These are phyloP conservation scores for Chelon auratus DNA, from an alignment of 2,797 vertebrate genomes.

Conservation along the genomic window DNA sequence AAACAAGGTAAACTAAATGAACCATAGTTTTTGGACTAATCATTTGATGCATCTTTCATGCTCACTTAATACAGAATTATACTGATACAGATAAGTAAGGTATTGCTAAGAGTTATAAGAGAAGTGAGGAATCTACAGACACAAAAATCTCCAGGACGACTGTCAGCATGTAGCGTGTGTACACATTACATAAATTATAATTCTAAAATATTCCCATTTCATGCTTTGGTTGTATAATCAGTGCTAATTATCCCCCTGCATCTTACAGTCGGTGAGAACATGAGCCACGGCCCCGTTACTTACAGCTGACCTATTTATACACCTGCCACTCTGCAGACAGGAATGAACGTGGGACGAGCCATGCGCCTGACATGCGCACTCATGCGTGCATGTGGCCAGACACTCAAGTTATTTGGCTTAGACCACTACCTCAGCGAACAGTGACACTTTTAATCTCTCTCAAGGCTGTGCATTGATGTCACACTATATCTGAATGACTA, in stretches of 20 bases:
- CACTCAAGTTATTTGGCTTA: slow-evolving; percentile 39
- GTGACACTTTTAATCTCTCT: slow-evolving; percentile 55
- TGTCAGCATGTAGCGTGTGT: neutral
- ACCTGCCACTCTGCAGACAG: slow-evolving; percentile 56
- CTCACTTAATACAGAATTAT: too few species aligned
- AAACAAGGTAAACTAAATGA: neutral
- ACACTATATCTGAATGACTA: slow-evolving; percentile 11
- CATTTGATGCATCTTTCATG: too few species aligned
- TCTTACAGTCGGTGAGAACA: slow-evolving; percentile 29
- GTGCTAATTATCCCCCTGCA: slow-evolving; percentile 11
- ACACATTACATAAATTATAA: neutral
- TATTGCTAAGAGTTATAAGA: neutral
- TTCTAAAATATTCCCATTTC: slow-evolving; percentile 20
- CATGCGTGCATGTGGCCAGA: slow-evolving; percentile 20
- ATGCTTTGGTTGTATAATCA: slow-evolving; percentile 18
- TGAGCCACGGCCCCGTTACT: slow-evolving; percentile 51
- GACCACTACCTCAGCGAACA: slow-evolving; percentile 3
- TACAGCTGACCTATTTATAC: slow-evolving; percentile 78
- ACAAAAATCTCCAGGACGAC: neutral
- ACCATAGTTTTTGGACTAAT: too few species aligned
- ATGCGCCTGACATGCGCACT: slow-evolving; percentile 26
- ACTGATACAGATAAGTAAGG: neutral
- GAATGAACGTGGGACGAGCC: slow-evolving; percentile 38
- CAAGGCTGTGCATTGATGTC: slow-evolving; percentile 22
- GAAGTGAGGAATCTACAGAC: neutral